Evolutionary conservation across 2,113 vertebrate genomes (phyloP), one percentile per base, ranked within the genome.

Genomic region (Phyllostomus discolor): DNA sequence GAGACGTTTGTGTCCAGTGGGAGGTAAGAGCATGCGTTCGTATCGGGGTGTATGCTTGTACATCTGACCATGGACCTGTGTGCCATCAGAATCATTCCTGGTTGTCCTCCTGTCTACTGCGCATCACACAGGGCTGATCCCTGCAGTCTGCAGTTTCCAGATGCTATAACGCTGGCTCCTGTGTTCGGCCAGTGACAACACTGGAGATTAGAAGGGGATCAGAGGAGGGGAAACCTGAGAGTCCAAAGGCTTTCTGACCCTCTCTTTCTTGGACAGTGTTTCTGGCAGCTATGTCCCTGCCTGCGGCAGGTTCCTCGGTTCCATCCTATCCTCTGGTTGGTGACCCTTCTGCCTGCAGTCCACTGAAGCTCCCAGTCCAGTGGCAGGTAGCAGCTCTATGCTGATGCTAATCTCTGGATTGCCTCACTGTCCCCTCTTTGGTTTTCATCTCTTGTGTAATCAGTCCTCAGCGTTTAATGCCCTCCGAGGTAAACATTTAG

Each of bases 1-100:
- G 98, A 95, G 99, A 98, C 9, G 97, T 99, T 82, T 96, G 97
- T 75, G 98, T 98, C 81, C 99, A 99, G 98, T 99, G 99, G 99
- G 99, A 99, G 99, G 99, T 99, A 84, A 98, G 98, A 90, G 16
- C 62, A 15, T 4, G 28, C 24, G 0, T 26, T 1, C 31, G 5
- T 73, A 6, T 19, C 52, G 69, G 28, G 33, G 19, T 38, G 70
- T 22, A 12, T 2, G 75, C 31, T 48, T 7, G 2, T 19, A 20
- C n/a, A n/a, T 50, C 20, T 70, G 41, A 33, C 24, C 7, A 24
- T 2, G 33, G 62, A n/a, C 33, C 20, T 43, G n/a, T 52, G 2
- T 5, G 35, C 50, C 33, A 0, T 19, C 17, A 24, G 83, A 19
- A 26, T 43, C 48, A 5, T 59, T 20, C 35, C 64, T 35, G 22